phyloP scores from a whole-genome alignment of 2,797 vertebrate species.

The Artibeus lituratus region DNA sequence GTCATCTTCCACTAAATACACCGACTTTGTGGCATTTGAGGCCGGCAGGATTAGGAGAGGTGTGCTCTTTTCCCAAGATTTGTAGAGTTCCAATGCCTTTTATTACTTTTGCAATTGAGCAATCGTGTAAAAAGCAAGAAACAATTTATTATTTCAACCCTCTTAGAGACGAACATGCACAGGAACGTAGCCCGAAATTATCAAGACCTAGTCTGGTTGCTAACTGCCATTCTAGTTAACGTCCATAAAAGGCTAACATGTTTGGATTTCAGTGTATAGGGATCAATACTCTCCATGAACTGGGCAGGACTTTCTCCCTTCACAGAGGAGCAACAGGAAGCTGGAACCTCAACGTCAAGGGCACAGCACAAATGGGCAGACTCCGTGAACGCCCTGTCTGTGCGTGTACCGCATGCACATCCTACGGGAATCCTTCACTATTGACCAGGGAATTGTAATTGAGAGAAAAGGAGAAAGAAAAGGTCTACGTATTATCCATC shows the following conservation, averaged over 20 bases:
- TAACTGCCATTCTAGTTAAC: background rate
- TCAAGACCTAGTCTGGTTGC: background rate
- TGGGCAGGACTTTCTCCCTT: background rate
- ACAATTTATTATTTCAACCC: background rate
- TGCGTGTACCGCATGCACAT: background rate
- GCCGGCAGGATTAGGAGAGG: background rate
- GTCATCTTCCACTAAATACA: background rate
- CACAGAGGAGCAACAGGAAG: background rate
- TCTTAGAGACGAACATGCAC: background rate
- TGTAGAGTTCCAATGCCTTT: background rate
- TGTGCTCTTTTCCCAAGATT: accelerated
- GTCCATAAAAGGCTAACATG: background rate
- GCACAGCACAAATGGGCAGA: accelerated
- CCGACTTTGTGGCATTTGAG: background rate
- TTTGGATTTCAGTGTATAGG: background rate
- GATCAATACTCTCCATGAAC: background rate
- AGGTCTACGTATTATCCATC: background rate
- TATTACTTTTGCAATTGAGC: background rate
- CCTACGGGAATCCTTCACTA: background rate
- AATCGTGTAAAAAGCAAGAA: background rate
- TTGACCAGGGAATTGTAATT: background rate
- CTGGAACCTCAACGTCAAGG: background rate
- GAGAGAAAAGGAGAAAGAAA: background rate
- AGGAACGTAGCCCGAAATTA: background rate
- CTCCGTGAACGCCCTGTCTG: background rate